Conservation (phyloP, 2,113 vertebrate genomes). For the Nettapus auritus region DNA sequence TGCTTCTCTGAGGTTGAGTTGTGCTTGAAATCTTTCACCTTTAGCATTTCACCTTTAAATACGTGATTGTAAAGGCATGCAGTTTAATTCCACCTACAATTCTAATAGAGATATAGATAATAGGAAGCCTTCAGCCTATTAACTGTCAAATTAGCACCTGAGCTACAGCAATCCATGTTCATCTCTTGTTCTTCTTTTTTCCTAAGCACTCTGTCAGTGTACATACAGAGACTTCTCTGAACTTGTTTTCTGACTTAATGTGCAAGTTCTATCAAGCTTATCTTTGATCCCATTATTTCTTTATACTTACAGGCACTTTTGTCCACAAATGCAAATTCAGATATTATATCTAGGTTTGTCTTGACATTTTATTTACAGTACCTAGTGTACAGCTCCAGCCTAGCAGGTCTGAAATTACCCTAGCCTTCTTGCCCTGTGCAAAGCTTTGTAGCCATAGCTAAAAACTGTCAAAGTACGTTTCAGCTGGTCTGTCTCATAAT, state of each 20-base stretch:
- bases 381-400: not conserved
- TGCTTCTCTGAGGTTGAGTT: not conserved
- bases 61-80: too few relatives aligned
- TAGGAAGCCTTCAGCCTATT: not conserved
- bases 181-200: not conserved
- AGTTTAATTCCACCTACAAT: not conserved
- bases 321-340: slow-evolving; percentile 5
- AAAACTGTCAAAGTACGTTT: not conserved
- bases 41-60: not conserved
- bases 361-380: slow-evolving; percentile 7
- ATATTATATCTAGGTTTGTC: not conserved
- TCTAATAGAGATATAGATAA: not conserved
- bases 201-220: not conserved
- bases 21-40: not conserved
- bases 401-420: slow-evolving; percentile 12
- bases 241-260: not conserved
- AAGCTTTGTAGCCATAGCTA: not conserved
- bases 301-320: not conserved
- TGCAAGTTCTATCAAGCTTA: not conserved
- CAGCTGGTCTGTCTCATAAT: not conserved
- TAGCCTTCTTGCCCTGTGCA: not conserved
- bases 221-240: not conserved
- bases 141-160: not conserved
- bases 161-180: not conserved
- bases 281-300: not conserved